Percentiles rank a stretch among this genome's conserved stretches.
Conservation (phyloP, 2,797 vertebrate genomes). For the Eutrigla gurnardus region DNA sequence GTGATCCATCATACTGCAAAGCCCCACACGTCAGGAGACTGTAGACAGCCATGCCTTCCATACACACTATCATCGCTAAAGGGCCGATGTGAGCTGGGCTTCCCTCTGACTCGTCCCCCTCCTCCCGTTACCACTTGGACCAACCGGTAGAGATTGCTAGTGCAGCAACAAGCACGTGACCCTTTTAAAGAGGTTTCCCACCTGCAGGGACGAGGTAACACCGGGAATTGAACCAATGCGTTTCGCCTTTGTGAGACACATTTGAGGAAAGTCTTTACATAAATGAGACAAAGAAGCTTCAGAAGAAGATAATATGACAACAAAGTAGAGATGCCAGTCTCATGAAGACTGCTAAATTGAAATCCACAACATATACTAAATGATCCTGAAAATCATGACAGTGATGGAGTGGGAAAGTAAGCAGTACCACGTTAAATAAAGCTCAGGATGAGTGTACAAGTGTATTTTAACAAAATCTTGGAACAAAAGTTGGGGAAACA, state of each 20-base stretch:
- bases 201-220: not conserved
- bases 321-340: not conserved
- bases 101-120: not conserved
- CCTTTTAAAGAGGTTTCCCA: not conserved
- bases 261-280: constrained; percentile 4
- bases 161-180: not conserved
- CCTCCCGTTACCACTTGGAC: not conserved
- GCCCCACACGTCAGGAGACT: not conserved
- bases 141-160: not conserved
- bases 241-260: not conserved
- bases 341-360: not conserved
- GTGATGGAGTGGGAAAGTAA: constrained; percentile 3
- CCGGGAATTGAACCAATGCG: not conserved
- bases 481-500: constrained; percentile 5
- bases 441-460: constrained; percentile 6
- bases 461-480: constrained; percentile 35
- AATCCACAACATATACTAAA: not conserved
- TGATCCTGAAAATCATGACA: not conserved
- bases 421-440: constrained; percentile 26
- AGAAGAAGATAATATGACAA: constrained; percentile 1
- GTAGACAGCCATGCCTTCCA: not conserved
- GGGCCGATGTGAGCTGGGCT: not conserved
- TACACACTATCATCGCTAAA: too few relatives aligned
- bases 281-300: constrained; percentile 7
- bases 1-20: not conserved